Base-by-base conservation (phyloP, 2,113 vertebrate species). In the Pelobates fuscus region DNA sequence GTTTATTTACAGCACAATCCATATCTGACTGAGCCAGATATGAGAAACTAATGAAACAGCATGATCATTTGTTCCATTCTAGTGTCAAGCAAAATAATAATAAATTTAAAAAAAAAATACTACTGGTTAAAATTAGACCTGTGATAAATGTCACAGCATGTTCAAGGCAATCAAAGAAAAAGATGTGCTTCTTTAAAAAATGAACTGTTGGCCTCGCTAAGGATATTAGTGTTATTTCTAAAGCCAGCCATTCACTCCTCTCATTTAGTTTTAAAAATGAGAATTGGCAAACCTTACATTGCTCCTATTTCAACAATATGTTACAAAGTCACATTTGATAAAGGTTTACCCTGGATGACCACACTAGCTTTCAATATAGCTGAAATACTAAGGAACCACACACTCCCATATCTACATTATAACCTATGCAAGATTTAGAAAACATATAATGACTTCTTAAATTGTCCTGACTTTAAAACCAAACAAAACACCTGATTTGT, bases 1-100 rank as follows among this genome's bases (percentile, higher is more conserved):
- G 18, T 54, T 15, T 29, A 54, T 20, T 67, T 54, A 6, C 46
- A 46, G 24, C 18, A 20, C 17, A 61, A 49, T 67, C 64, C 41
- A 67, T 32, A 27, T 30, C 44, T 23, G 32, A 54, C 25, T n/a
- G 18, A 54, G 65, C 18, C 44, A 54, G 44, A 67, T 54, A 30
- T 67, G 18, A 54, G 18, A 3, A 21, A 67, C 25, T 67, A 67
- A 67, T 67, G 65, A 32, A 67, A 54, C 46, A 14, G 65, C 14
- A 26, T 46, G 26, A 27, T 67, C 24, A 12, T 54, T 67, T 54
- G 26, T 54, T 29, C 46, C 46, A 52, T 67, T 52, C 17, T 27
- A 4, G 15, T n/a, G 43, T 49, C 64, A 67, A 67, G 43, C 49
- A 29, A 67, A 67, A 67, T 67, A 67, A 67, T 67, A 49, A 67